Evolutionary conservation across 2,797 vertebrate species (phyloP).

Genomic region (Hypotaenidia okinawae): DNA sequence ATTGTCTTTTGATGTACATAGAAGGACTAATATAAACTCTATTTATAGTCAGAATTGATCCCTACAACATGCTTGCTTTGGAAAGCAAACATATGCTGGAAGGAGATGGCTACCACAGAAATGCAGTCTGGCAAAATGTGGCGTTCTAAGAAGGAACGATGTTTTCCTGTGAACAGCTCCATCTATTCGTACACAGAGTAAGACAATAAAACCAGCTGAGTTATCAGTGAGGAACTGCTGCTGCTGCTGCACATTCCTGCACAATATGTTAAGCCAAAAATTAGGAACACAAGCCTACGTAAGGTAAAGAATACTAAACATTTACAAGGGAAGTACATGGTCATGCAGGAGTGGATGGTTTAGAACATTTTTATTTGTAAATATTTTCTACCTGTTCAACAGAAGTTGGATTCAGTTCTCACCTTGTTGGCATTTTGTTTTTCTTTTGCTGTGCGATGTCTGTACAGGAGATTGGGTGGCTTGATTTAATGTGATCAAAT

Average conservation of each 20-base stretch:
- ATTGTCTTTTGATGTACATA: constrained; percentile 50
- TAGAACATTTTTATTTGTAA: constrained; percentile 18
- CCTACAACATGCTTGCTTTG: not conserved
- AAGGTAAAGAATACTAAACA: not conserved
- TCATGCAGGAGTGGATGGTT: not conserved
- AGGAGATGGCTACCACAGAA: not conserved
- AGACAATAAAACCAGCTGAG: not conserved
- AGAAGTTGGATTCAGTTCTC: constrained; percentile 16
- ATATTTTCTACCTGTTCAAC: not conserved
- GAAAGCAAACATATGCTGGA: constrained; percentile 2
- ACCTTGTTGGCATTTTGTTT: not conserved
- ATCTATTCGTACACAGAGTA: not conserved
- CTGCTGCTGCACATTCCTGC: constrained; percentile 18
- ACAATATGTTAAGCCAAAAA: not conserved
- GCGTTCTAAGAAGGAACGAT: not conserved
- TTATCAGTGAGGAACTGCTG: not conserved
- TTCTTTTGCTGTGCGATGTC: not conserved
- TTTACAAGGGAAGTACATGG: not conserved
- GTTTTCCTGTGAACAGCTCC: not conserved
- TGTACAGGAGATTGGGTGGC: not conserved
- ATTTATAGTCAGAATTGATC: constrained; percentile 67
- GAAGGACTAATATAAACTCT: constrained; percentile 62
- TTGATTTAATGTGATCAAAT: not conserved
- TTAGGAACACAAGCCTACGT: not conserved
- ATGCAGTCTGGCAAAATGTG: constrained; percentile 18